Evolutionary conservation across 64 coral and sea anemone species (phyloP).

Genomic region (Platygyra sinensis): DNA sequence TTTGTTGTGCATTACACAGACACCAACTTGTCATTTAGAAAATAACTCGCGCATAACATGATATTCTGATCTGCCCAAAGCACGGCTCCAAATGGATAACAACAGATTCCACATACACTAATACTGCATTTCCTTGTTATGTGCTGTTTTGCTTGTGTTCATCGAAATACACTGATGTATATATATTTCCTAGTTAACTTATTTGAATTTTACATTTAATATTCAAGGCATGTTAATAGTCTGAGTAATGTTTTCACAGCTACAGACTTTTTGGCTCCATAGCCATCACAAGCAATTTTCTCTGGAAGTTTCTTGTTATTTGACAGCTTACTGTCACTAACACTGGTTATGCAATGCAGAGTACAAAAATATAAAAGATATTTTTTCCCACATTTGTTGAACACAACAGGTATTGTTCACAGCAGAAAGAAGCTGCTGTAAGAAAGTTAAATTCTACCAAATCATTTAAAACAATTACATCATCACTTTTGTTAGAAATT

Average conservation of each 20-base stretch:
- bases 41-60: not conserved
- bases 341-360: too few species aligned
- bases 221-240: too few species aligned
- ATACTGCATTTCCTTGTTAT: not conserved
- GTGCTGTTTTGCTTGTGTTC: not conserved
- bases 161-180: not conserved
- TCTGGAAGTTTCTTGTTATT: not conserved
- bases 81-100: not conserved
- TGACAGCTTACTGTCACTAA: not conserved
- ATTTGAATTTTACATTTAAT: not conserved
- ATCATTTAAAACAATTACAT: too few species aligned
- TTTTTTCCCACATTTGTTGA: too few species aligned
- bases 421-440: too few species aligned
- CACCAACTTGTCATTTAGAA: not conserved
- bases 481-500: too few species aligned
- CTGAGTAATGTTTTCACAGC: not conserved
- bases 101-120: not conserved
- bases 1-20: not conserved
- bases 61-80: not conserved
- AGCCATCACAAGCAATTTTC: not conserved
- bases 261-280: not conserved
- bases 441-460: too few species aligned
- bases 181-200: not conserved
- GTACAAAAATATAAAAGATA: too few species aligned
- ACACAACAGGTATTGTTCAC: too few species aligned